Conservation (phyloP, 2,113 vertebrate genomes). For the Indicator indicator region DNA sequence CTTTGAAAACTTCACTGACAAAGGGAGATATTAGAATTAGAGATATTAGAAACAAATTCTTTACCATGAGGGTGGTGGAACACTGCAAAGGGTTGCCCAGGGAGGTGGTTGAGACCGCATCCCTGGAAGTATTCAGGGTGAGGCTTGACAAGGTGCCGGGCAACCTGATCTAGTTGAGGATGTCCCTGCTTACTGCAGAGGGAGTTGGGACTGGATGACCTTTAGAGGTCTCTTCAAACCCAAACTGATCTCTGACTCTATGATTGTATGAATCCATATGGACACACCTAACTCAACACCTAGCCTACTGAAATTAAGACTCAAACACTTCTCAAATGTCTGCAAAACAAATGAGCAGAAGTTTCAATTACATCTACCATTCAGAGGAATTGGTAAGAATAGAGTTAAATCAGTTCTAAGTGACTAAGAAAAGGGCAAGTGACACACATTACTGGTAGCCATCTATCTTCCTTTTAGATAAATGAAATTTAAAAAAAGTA, state of each 20-base stretch:
- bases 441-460: neutral
- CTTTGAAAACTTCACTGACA: neutral
- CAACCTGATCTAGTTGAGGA: too few relatives aligned
- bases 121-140: too few relatives aligned
- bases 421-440: neutral
- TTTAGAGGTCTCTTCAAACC: too few relatives aligned
- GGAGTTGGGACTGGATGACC: too few relatives aligned
- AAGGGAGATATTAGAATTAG: neutral
- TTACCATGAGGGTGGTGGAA: too few relatives aligned
- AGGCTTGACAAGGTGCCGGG: too few relatives aligned
- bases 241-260: too few relatives aligned
- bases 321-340: neutral
- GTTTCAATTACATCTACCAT: neutral
- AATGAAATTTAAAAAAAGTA: neutral
- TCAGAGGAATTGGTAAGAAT: neutral
- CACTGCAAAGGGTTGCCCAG: too few relatives aligned
- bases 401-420: neutral
- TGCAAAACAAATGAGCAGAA: rapidly evolving
- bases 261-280: neutral
- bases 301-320: neutral
- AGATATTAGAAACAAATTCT: too few relatives aligned
- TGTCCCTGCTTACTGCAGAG: too few relatives aligned
- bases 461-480: neutral
- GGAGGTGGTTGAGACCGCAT: too few relatives aligned
- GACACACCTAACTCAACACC: neutral